These are phyloP conservation scores for Oikopleura dioica DNA, from an alignment of 23 tunicate species.

Conservation along the genomic window DNA sequence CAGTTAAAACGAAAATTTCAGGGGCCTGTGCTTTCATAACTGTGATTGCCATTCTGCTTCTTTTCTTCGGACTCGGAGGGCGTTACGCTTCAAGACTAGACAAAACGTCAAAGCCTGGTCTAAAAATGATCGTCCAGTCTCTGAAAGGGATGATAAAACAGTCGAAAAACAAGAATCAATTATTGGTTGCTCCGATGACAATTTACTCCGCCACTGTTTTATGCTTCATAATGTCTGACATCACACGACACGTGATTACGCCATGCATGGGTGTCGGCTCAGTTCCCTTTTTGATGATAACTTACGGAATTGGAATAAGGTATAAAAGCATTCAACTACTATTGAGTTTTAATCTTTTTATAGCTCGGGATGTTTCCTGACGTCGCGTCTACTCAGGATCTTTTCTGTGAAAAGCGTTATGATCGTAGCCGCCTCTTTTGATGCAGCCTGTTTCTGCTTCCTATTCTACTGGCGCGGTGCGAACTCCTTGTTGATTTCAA, in stretches of 20 bases:
- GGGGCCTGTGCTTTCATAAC: neutral
- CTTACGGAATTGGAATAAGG: neutral
- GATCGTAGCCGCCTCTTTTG: neutral
- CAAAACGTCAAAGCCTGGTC: neutral
- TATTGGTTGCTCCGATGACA: neutral
- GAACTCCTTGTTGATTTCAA: neutral
- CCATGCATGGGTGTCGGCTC: neutral
- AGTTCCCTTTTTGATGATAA: neutral
- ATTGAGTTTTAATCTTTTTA: neutral
- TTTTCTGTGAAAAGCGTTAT: neutral
- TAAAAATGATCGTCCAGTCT: neutral
- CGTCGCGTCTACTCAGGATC: neutral
- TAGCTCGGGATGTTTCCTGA: neutral
- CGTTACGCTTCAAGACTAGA: neutral
- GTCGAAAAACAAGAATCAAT: neutral
- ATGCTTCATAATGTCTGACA: neutral
- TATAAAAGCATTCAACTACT: neutral
- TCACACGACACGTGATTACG: neutral
- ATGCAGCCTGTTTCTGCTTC: neutral
- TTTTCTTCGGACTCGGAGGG: neutral
- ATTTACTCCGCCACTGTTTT: neutral
- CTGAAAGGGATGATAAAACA: neutral
- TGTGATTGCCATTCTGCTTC: neutral
- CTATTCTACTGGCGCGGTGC: neutral
- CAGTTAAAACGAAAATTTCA: too few relatives aligned